Base-by-base conservation (phyloP, 2,113 vertebrate genomes). In the Numenius arquata region DNA sequence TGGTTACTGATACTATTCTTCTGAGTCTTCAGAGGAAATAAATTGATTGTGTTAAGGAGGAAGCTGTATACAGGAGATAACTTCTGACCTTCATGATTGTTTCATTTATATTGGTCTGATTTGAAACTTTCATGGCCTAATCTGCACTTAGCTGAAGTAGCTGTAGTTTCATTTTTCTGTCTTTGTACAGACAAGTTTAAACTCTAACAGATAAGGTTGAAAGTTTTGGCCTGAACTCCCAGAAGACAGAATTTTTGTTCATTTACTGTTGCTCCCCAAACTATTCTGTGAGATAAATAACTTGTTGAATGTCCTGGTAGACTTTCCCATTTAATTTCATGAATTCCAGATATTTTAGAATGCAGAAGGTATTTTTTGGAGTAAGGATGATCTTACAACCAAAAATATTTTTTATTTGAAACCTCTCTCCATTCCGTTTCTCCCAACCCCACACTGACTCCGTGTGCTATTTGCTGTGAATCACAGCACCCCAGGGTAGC, bases 1-100 rank as follows among this genome's bases (percentile, higher is more conserved):
- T 97, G 89, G 92, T 95, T 96, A 97, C 95, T 92, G 94, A 86
- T 77, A 87, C 45, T 91, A 90, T 93, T 89, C 58, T 82, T 96
- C 65, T 88, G 81, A 95, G 45, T 90, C 81, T 95, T 96, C 90
- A 86, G 71, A 72, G 56, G 77, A 92, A 87, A 82, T 71, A 27
- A 90, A 92, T 71, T 80, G 55, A 56, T 84, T 30, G 26, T 65
- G 70, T 62, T 87, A 76, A 86, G 59, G 50, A 93, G 41, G 59
- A 61, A 25, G 55, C 29, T 95, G 41, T 66, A 27, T 55, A 70
- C 7, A 53, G 86, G 26, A 93, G 55, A 63, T 89, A 90, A 90
- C 50, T 47, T 92, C 43, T 68, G 79, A 55, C 75, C 55, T 90
- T 84, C 68, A 40, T 1, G 11, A 48, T 62, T 13, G 19, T 75